A percentile compares a stretch with the other conserved stretches of the same genome.
Evolutionary conservation across 2,888 invertebrate species (phyloP).

Genomic region (Metallyticus violacea): DNA sequence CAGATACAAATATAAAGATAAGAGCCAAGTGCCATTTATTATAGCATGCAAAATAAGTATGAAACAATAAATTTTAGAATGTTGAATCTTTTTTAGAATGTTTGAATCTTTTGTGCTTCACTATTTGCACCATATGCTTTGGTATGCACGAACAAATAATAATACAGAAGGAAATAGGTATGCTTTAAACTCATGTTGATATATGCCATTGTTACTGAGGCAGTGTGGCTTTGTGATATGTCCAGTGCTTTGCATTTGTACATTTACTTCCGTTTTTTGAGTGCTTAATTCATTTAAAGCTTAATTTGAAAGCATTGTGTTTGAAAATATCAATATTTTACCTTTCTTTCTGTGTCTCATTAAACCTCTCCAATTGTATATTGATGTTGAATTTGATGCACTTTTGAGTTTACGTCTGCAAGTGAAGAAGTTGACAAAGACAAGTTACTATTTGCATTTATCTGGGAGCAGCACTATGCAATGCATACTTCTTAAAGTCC

Average conservation of each 20-base stretch:
- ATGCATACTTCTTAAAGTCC: too few species aligned
- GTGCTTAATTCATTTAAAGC: neutral
- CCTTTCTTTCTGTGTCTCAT: neutral
- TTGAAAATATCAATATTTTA: neutral
- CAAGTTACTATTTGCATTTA: too few species aligned
- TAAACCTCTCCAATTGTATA: neutral
- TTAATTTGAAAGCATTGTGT: neutral
- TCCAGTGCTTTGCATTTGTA: neutral
- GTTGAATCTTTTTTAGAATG: too few species aligned
- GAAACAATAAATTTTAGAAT: too few species aligned
- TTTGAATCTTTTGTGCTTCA: too few species aligned
- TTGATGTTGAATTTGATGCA: too few species aligned
- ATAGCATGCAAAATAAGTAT: too few species aligned
- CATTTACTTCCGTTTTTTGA: neutral
- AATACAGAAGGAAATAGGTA: too few species aligned
- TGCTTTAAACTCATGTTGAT: neutral
- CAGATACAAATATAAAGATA: neutral
- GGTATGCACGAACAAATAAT: neutral
- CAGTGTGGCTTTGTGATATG: neutral
- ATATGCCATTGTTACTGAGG: neutral
- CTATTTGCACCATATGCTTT: neutral
- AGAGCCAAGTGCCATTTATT: too few species aligned
- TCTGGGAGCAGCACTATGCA: too few species aligned
- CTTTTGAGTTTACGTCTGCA: too few species aligned
- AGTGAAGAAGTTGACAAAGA: too few species aligned